Evolutionary conservation across 2,888 invertebrate genomes (phyloP), one percentile per base, ranked within the genome.

Genomic region (Pherbina coryleti): DNA sequence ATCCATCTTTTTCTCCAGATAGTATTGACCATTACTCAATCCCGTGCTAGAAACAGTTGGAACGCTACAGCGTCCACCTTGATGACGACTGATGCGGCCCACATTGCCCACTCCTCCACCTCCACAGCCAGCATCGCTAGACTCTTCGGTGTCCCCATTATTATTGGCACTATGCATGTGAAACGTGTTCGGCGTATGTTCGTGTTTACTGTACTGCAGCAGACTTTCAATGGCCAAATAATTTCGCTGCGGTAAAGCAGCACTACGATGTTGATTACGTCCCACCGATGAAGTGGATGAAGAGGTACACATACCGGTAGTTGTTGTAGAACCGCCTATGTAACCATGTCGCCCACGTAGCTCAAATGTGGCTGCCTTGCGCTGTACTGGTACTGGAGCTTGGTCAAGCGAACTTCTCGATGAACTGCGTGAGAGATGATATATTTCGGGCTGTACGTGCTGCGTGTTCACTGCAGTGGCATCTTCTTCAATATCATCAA

Each of bases 1-100:
- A 83, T 90, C 88, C 87, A 90, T 88, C 83, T 89, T 89, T 82
- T 89, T 88, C 78, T 90, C 89, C 75, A 90, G 84, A 84, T 87
- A 86, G 82, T 89, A 90, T 79, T 89, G 88, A 17, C 84, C 85
- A 76, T 83, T 86, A 34, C 82, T 80, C 8, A 81, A 82, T 53
- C 81, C 72, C 14, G 77, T 49, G 76, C 82, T 83, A 55, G 84
- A 81, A 67, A 86, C 85, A 1, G 88, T 85, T 44, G 89, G 88
- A 3, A 88, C 89, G 81, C 88, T 89, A 73, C 87, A 87, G 11
- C 89, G 84, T 17, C 88, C 89, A 64, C 85, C 86, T 31, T 86
- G 85, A 79, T 83, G 84, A 0, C 82, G 82, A 9, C 79, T 76
- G 9, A 82, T 71, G 57, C 81, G 83, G 17, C 73, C 80, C 5